Evolutionary conservation across 1,140 invertebrate genomes (phyloP).

Genomic region (Microplitis mediator): DNA sequence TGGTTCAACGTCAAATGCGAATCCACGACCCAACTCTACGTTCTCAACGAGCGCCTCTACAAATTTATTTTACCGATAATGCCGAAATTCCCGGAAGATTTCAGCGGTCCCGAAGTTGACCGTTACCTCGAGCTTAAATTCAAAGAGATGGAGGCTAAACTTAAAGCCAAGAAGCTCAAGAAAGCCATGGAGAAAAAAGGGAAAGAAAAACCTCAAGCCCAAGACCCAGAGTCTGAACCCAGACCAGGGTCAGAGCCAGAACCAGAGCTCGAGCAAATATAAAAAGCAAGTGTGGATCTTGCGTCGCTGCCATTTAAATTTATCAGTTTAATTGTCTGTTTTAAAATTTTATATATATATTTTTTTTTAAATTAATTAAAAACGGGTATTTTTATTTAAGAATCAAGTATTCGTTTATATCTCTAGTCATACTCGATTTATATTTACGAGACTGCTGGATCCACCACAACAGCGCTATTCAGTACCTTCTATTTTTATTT

Average conservation of each 20-base stretch:
- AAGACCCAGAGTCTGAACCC: constrained; percentile 30
- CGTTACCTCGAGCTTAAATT: constrained; percentile 82
- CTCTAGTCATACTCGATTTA: constrained; percentile 43
- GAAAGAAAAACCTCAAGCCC: constrained; percentile 42
- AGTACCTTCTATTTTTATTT: constrained; percentile 17
- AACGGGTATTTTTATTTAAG: constrained; percentile 33
- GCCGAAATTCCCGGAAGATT: constrained; percentile 87
- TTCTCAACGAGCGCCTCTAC: constrained; percentile 85
- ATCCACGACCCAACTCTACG: constrained; percentile 81
- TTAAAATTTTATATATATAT: neutral
- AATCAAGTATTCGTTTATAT: constrained; percentile 37
- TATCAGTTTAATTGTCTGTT: neutral
- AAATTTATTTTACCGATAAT: constrained; percentile 84
- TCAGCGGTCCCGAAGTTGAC: constrained; percentile 82
- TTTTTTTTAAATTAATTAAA: constrained; percentile 20
- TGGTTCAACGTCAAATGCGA: constrained; percentile 90
- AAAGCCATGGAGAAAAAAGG: constrained; percentile 50
- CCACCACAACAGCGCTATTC: constrained; percentile 27
- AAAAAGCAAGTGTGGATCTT: constrained; percentile 23
- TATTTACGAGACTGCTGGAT: constrained; percentile 37
- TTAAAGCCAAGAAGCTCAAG: constrained; percentile 61
- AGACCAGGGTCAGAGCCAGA: constrained; percentile 30
- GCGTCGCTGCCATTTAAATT: constrained; percentile 42
- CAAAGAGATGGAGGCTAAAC: constrained; percentile 81
- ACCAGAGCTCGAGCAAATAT: constrained; percentile 32